phyloP scores from a whole-genome alignment of 2,113 vertebrate genomes.

The Ailurus styani region DNA sequence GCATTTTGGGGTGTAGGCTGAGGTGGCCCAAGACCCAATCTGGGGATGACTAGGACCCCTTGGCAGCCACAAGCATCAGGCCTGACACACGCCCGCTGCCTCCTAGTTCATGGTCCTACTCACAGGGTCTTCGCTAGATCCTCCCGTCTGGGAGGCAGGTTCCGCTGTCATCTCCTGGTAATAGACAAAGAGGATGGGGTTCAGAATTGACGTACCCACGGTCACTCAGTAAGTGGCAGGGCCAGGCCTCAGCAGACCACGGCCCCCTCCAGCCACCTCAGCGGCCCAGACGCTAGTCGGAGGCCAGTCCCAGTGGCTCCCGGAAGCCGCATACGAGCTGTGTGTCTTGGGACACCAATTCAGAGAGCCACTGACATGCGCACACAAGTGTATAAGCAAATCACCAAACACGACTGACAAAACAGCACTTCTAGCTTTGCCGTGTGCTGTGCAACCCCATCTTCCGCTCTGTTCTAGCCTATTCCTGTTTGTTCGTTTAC shows the following conservation, averaged over 20 bases:
- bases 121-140: not conserved
- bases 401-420: not conserved
- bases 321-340: not conserved
- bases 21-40: not conserved
- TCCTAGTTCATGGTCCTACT: not conserved
- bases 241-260: not conserved
- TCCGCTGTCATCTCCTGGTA: not conserved
- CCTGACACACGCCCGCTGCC: not conserved
- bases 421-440: not conserved
- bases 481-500: not conserved
- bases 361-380: accelerated
- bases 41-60: not conserved
- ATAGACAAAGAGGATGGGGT: not conserved
- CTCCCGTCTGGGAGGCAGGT: not conserved
- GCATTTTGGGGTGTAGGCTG: not conserved
- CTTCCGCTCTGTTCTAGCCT: not conserved
- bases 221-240: not conserved
- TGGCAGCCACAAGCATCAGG: not conserved
- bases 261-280: not conserved
- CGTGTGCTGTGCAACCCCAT: accelerated
- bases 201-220: not conserved
- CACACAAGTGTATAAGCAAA: accelerated
- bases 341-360: not conserved
- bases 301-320: not conserved
- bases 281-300: not conserved